These are phyloP conservation scores for Colinus virginianus DNA, from an alignment of 2,113 vertebrate species.

Conservation along the genomic window DNA sequence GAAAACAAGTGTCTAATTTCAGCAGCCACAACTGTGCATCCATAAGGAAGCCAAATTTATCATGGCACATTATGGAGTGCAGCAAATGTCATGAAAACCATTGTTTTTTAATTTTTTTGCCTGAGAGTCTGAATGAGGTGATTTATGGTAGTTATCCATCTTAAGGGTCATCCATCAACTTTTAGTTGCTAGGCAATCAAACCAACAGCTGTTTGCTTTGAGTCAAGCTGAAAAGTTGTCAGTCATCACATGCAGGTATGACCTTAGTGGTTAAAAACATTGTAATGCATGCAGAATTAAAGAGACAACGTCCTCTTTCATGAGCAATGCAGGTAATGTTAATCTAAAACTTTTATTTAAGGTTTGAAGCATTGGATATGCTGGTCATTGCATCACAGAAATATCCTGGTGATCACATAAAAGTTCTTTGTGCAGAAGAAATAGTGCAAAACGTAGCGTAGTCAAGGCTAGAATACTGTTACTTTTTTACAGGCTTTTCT, in stretches of 20 bases:
- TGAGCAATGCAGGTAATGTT: neutral
- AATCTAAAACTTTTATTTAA: neutral
- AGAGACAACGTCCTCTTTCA: slow-evolving; percentile 47
- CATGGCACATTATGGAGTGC: slow-evolving; percentile 85
- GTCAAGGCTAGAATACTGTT: neutral
- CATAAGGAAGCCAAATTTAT: slow-evolving; percentile 82
- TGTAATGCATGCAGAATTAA: slow-evolving; percentile 78
- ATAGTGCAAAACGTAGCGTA: neutral
- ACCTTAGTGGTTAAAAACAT: slow-evolving; percentile 81
- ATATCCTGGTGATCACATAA: fast-evolving
- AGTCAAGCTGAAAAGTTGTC: slow-evolving; percentile 89
- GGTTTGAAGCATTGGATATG: neutral
- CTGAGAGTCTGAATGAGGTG: slow-evolving; percentile 86
- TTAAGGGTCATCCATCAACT: slow-evolving; percentile 96
- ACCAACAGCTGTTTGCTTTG: slow-evolving; percentile 97
- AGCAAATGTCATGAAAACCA: slow-evolving; percentile 85
- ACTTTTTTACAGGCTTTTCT: neutral
- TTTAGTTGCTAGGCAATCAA: slow-evolving; percentile 97
- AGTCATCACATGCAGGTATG: slow-evolving; percentile 86
- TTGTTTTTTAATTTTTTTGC: slow-evolving; percentile 86
- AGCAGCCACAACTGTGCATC: slow-evolving; percentile 70
- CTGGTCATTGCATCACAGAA: neutral
- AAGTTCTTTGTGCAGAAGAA: neutral
- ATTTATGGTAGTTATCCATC: slow-evolving; percentile 99
- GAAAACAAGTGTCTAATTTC: slow-evolving; percentile 80